Evolutionary conservation across 2,797 vertebrate species (phyloP).

Genomic region (Channallabes apus): DNA sequence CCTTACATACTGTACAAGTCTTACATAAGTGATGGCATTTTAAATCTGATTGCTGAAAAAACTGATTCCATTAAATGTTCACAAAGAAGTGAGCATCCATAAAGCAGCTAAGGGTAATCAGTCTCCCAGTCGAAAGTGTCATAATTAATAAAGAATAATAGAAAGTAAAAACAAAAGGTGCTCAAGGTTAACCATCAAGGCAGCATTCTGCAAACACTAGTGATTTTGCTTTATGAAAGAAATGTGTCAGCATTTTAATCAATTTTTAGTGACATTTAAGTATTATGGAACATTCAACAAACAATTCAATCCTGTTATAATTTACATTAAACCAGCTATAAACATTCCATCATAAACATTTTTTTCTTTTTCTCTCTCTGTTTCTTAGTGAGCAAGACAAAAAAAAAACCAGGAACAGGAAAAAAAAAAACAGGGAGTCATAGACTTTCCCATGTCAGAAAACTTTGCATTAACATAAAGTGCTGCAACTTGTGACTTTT

Average conservation of each 20-base stretch:
- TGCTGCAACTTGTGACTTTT: not conserved
- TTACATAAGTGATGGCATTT: not conserved
- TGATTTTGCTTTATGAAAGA: not conserved
- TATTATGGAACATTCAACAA: not conserved
- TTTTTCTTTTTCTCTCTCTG: not conserved
- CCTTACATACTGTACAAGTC: not conserved
- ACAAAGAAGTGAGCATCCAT: not conserved
- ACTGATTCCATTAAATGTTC: not conserved
- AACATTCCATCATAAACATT: not conserved
- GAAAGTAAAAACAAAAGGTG: not conserved
- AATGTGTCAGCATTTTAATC: not conserved
- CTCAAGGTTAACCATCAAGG: not conserved
- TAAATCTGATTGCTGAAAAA: not conserved
- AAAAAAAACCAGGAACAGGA: too few species aligned
- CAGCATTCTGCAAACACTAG: not conserved
- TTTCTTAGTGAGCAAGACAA: not conserved
- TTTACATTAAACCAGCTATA: not conserved
- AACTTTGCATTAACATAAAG: not conserved
- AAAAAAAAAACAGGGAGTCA: not conserved
- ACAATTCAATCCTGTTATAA: not conserved
- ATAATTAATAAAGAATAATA: not conserved
- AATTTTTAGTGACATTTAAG: not conserved
- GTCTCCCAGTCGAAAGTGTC: not conserved
- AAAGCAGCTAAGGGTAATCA: not conserved
- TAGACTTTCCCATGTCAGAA: not conserved